Evolutionary conservation across 2,888 invertebrate species (phyloP), one percentile per base, ranked within the genome.

Genomic region (Athalia rosae): DNA sequence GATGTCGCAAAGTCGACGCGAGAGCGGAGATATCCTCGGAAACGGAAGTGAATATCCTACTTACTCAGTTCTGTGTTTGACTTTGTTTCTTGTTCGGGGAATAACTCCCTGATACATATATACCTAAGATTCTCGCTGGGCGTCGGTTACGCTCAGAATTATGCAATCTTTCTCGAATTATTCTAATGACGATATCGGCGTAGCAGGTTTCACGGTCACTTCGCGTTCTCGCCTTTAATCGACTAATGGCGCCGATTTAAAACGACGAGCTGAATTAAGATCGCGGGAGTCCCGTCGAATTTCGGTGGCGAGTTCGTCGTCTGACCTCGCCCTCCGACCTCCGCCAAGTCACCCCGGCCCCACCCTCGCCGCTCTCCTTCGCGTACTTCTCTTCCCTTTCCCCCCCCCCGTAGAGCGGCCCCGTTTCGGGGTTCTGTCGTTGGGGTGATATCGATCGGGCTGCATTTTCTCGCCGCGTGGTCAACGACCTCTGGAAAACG

Each of bases 401-500:
- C 45, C 71, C 47, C n/a, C n/a, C n/a, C n/a, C n/a, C n/a, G 5
- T 28, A 28, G 2, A 69, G 56, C 69, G 48, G n/a, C 56, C 50
- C 58, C 50, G 71, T 58, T 71, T 71, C 58, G 58, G 71, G 71
- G 71, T 71, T 56, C 58, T 11, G 71, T 71, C 71, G 71, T 71
- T 71, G 71, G 71, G 71, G 74, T 28, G 74, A 66, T 78, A 78
- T 78, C 78, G 78, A 78, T 78, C 78, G 53, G 47, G 58, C 56
- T 76, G 73, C 73, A 76, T 78, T 78, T 78, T 76, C 78, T 76
- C 76, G 45, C 76, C 48, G 50, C 56, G 56, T 50, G 63, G 78
- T 76, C 78, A 63, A 53, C 63, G 74, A 78, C 78, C 78, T 58
- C 56, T 45, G 63, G 78, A 76, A 78, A 78, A 78, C 76, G 74